Base-by-base conservation (phyloP, 2,888 invertebrate species). In the Drosophila differens region DNA sequence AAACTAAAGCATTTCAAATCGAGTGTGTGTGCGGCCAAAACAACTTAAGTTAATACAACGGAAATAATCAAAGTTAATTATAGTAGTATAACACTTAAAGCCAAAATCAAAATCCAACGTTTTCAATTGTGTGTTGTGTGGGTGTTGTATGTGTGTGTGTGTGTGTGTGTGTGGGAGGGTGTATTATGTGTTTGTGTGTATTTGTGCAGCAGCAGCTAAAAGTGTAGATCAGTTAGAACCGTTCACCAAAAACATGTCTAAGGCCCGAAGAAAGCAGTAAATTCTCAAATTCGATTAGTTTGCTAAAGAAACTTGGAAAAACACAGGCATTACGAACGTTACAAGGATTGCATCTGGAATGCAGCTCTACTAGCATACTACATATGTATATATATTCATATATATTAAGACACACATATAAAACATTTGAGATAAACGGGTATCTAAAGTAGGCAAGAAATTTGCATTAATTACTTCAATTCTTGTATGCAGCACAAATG, bases 1-100 rank as follows among this genome's bases (percentile, higher is more conserved):
- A 49, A 78, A 73, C 70, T 64, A 70, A 78, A 78, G 75, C 75
- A 61, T 30, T 61, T 79, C 61, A 75, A 47, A 47, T 66, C 59
- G 52, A 79, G 55, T 62, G 62, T 60, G 81, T 58, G 64, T 63
- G 72, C 59, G 64, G 22, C 41, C 72, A 67, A 66, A 60, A 32
- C 2, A 81, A 76, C 54, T 62, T 28, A 79, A 81, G 51, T 63
- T 55, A 57, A 65, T 69, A 72, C 76, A 71, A 53, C 59, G 76
- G 71, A 67, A 64, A 62, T 53, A 76, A 64, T 53, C 64, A 79
- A 65, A 37, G 51, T 71, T 49, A 70, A 70, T 60, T 74, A 61
- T 49, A 25, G 47, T 47, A 76, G 63, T 67, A 55, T 28, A 79
- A 79, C 74, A 79, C 14, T 66, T 57, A 77, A 73, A 77, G 77